These are phyloP conservation scores for Puntigrus tetrazona DNA, from an alignment of 2,113 vertebrate species.

Conservation along the genomic window DNA sequence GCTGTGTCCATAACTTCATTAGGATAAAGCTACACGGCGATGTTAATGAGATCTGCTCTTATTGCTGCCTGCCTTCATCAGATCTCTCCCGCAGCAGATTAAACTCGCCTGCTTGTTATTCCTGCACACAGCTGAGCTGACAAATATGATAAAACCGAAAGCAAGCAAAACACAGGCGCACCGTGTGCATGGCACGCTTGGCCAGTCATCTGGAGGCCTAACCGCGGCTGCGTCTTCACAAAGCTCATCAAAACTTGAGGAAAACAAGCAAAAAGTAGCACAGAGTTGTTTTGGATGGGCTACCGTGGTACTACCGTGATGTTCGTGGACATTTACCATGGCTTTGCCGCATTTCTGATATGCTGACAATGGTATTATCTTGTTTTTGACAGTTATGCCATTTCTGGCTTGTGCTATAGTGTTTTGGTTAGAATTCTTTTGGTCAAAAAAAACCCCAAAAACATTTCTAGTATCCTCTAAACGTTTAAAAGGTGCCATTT, in stretches of 20 bases:
- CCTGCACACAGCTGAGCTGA: slow-evolving; percentile 48
- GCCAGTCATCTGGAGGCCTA: slow-evolving; percentile 16
- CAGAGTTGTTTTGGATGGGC: neutral
- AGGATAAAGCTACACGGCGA: slow-evolving; percentile 56
- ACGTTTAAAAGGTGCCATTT: neutral
- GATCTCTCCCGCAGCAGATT: slow-evolving; percentile 55
- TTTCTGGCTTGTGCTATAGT: neutral
- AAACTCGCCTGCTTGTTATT: slow-evolving; percentile 54
- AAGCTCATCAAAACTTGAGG: slow-evolving; percentile 5
- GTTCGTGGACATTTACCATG: neutral
- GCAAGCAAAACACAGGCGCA: slow-evolving; percentile 36
- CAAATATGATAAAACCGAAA: slow-evolving; percentile 52
- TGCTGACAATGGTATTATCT: neutral
- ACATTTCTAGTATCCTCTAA: neutral
- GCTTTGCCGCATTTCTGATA: neutral
- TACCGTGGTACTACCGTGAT: neutral
- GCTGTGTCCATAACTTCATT: slow-evolving; percentile 65
- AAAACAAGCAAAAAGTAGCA: neutral
- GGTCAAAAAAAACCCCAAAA: no score
- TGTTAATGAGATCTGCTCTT: slow-evolving; percentile 63
- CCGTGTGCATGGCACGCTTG: neutral
- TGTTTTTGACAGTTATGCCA: neutral
- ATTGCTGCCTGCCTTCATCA: slow-evolving; percentile 63
- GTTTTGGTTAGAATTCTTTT: no score
- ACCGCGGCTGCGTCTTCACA: neutral